Evolutionary conservation across 2,113 vertebrate species (phyloP).

Genomic region (Sialia sialis): DNA sequence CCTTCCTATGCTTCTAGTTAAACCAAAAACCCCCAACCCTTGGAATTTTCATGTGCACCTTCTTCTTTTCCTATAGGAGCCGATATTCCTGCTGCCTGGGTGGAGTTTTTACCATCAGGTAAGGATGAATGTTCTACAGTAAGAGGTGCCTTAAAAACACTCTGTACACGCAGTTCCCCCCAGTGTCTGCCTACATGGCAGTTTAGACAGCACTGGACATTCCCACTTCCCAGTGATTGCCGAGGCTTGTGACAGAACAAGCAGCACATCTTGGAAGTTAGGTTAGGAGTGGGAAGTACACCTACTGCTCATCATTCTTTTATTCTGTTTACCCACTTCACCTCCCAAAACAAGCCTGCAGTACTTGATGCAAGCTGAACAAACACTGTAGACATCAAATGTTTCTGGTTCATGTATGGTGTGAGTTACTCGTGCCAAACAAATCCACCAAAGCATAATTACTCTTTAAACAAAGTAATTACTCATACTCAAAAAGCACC

Average conservation of each 20-base stretch:
- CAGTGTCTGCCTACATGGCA: not conserved
- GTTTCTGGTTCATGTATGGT: not conserved
- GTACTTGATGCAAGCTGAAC: not conserved
- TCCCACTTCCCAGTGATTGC: not conserved
- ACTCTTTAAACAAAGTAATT: slow-evolving; percentile 28
- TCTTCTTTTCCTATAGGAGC: not conserved
- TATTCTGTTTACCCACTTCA: not conserved
- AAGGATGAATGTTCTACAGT: not conserved
- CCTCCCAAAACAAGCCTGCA: not conserved
- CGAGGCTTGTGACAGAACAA: not conserved
- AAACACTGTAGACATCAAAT: not conserved
- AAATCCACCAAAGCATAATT: slow-evolving; percentile 3
- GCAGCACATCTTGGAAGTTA: not conserved
- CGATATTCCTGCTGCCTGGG: not conserved
- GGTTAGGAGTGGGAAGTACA: not conserved
- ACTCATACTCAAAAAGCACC: not conserved
- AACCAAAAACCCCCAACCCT: not conserved
- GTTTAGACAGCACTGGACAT: not conserved
- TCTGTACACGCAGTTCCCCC: not conserved
- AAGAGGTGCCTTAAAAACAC: not conserved
- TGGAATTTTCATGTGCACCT: not conserved
- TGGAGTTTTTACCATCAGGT: not conserved
- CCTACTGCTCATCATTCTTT: not conserved
- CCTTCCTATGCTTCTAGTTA: not conserved
- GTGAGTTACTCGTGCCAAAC: not conserved